Evolutionary conservation across 2,113 vertebrate species (phyloP), one percentile per base, ranked within the genome.

Genomic region (Calyptomena viridis): DNA sequence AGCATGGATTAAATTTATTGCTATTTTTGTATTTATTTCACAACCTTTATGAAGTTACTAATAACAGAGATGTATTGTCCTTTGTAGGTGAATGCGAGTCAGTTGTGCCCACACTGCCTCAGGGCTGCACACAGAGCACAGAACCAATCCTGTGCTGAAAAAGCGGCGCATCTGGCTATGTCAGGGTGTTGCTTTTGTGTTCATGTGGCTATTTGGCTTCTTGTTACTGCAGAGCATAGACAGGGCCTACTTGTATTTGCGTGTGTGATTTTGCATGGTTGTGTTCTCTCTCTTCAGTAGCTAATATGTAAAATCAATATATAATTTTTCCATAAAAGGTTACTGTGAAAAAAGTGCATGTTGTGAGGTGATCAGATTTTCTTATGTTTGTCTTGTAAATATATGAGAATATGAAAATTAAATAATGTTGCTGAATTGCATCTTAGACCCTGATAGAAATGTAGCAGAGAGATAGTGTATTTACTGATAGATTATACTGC

Each of bases 121-220:
- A 14, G 27, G 40, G 4, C 50, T 69, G 49, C 40, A 10, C 20
- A 6, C 0, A 8, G 55, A 62, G 12, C 33, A 27, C 17, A 76
- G 25, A 53, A 15, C 37, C 60, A 39, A 31, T 63, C 55, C 12
- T 1, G 1, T 50, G 12, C 56, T 66, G n/a, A 62, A 62, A 74
- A 28, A 42, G 22, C 66, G 40, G 27, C 0, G 0, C 37, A 31
- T 66, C 30, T 76, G 53, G 8, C 50, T 66, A 5, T 42, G 24
- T 20, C 35, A 24, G 21, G 69, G 50, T 77, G 31, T 83, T 87
- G 33, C 15, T 49, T 86, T 79, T 42, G 8, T 19, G 31, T 20
- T 50, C 22, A 3, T 50, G 20, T 37, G 39, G 18, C 37, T 73
- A 1, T 13, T 60, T 89, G 49, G 30, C 39, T 93, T 73, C 50